These are phyloP conservation scores for Amphilophus citrinellus DNA, from an alignment of 2,113 vertebrate species.

Conservation along the genomic window DNA sequence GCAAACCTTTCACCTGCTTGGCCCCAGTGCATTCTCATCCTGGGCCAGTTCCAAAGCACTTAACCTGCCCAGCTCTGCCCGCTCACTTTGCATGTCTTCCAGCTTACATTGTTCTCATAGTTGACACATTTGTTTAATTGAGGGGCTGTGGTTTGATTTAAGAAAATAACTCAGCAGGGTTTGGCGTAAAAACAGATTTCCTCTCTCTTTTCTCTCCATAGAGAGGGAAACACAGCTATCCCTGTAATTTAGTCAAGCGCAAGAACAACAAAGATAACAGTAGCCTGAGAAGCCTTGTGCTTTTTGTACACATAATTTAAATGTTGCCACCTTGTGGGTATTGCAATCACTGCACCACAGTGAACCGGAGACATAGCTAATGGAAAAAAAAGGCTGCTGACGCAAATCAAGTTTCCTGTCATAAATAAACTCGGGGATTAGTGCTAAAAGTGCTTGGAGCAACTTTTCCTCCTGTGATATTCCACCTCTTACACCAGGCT, in stretches of 20 bases:
- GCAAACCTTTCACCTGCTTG: neutral
- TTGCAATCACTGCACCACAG: neutral
- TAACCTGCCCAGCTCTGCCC: neutral
- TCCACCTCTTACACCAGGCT: conserved; percentile 1
- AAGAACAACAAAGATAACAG: neutral
- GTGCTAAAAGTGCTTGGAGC: conserved; percentile 27
- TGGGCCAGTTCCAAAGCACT: conserved; percentile 6
- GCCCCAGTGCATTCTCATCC: neutral
- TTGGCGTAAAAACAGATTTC: neutral
- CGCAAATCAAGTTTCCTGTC: conserved; percentile 72
- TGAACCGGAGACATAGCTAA: conserved; percentile 31
- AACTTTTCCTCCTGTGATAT: conserved; percentile 5
- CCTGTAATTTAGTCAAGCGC: neutral
- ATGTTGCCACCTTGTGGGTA: conserved; percentile 60
- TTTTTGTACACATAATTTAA: neutral
- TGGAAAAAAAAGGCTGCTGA: conserved; percentile 68
- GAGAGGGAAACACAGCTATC: neutral
- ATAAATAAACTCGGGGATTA: conserved; percentile 69
- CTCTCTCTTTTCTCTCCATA: neutral
- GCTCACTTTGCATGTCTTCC: neutral
- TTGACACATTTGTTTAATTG: neutral
- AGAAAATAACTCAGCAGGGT: neutral
- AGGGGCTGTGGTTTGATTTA: neutral
- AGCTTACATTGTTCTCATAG: neutral
- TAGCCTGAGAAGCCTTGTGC: neutral